These are phyloP conservation scores for Lophotis ruficrista DNA, from an alignment of 2,113 vertebrate species.

Conservation along the genomic window DNA sequence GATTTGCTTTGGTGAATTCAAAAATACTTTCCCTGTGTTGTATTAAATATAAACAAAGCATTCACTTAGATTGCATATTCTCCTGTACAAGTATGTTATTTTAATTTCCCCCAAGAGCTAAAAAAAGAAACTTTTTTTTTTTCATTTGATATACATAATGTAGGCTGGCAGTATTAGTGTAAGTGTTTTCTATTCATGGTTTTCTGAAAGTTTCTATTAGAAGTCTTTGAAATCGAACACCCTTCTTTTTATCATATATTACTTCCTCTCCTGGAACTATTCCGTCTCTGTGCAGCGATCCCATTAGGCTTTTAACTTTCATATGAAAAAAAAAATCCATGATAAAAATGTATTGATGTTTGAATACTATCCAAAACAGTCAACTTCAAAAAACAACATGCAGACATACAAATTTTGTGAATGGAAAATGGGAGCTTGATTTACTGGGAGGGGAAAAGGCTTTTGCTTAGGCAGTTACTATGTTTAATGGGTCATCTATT, in stretches of 20 bases:
- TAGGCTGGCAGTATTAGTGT: constrained; percentile 38
- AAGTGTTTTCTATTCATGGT: constrained; percentile 52
- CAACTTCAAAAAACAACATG: constrained; percentile 10
- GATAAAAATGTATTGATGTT: constrained; percentile 73
- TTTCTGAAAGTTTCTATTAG: constrained; percentile 41
- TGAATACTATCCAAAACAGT: constrained; percentile 66
- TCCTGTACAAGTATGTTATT: constrained; percentile 40
- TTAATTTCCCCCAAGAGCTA: constrained; percentile 53
- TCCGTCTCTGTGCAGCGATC: constrained; percentile 56
- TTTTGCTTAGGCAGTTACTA: neutral
- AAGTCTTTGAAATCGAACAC: constrained; percentile 77
- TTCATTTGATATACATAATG: constrained; percentile 34
- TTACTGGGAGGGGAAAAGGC: neutral
- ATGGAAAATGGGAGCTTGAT: neutral
- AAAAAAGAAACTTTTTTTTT: constrained; percentile 26
- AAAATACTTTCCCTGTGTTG: constrained; percentile 17
- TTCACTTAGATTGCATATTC: constrained; percentile 26
- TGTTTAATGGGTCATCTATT: neutral
- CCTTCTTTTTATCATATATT: constrained; percentile 69
- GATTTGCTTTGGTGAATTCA: neutral
- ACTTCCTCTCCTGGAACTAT: constrained; percentile 72
- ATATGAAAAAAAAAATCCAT: constrained; percentile 19
- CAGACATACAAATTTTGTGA: neutral
- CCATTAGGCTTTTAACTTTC: constrained; percentile 71
- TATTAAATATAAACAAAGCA: constrained; percentile 10